Base-by-base conservation (phyloP, 2,888 invertebrate genomes). In the Cancer borealis region DNA sequence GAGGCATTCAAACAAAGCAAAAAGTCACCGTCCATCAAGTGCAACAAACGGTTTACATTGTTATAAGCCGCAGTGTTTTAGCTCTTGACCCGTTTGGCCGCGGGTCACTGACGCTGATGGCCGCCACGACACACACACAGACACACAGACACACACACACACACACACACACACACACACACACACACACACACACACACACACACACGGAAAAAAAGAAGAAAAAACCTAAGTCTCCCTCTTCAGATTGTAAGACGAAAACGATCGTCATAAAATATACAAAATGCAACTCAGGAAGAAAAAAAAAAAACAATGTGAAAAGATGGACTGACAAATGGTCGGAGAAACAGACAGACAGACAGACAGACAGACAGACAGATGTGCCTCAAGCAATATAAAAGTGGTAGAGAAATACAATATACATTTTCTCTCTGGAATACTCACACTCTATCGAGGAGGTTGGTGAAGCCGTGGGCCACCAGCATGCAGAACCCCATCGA, bases 401-500 rank as follows among this genome's bases (percentile, higher is more conserved):
- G n/a, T 21, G n/a, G n/a, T 1, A n/a, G 0, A n/a, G n/a, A 66
- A 66, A 66, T 66, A n/a, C n/a, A 66, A 54, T 54, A 54, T 39
- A 39, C 14, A 8, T 54, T 54, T 54, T 54, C 54, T 14, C 54
- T n/a, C 26, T 8, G 21, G 47, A 17, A 26, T 87, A 95, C 95
- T 95, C 73, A 95, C 95, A 94, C 54, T 91, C 93, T 88, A 87
- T 92, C 91, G 90, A 94, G 87, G 47, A 95, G 95, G 73, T 95
- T 95, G 46, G 91, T 60, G 92, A 95, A 98, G 66, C 99, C 99
- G 96, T 98, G 98, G 3, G 98, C 99, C 3, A 99, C 97, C 45
- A 99, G 97, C 96, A 99, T 97, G 96, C 99, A 99, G 97, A 98
- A 99, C 92, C 99, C 99, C 99, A 99, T 99, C 21, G 99, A 99